These are phyloP conservation scores for Melinopterus prodromus DNA, from an alignment of 2,888 invertebrate species.

Conservation along the genomic window DNA sequence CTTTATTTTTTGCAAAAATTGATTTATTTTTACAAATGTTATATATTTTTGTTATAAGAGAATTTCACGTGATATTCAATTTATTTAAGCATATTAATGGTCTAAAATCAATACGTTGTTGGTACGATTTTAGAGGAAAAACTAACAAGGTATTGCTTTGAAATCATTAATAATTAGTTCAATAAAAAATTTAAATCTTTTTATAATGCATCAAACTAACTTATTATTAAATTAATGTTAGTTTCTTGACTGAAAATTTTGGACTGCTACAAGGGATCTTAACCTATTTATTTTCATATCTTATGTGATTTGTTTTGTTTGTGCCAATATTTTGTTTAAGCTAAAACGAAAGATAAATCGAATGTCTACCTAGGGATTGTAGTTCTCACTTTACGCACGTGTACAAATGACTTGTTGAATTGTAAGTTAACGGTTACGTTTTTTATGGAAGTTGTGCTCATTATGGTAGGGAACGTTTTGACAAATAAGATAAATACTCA, in stretches of 20 bases:
- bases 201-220: neutral
- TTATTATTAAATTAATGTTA: neutral
- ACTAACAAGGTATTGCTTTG: neutral
- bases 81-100: neutral
- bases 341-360: neutral
- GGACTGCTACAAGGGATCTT: neutral
- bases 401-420: neutral
- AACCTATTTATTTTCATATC: neutral
- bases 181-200: neutral
- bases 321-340: neutral
- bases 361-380: neutral
- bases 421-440: slow-evolving; percentile 12
- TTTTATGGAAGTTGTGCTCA: slow-evolving; percentile 1
- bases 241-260: neutral
- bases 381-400: slow-evolving; percentile 9
- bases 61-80: neutral
- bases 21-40: slow-evolving; percentile 8
- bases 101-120: neutral
- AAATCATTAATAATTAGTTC: neutral
- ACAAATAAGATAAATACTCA: slow-evolving; percentile 25
- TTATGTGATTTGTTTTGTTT: slow-evolving; percentile 4
- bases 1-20: slow-evolving; percentile 13
- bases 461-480: slow-evolving; percentile 6
- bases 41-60: slow-evolving; percentile 16
- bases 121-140: neutral